These are phyloP conservation scores for Muscina levida DNA, from an alignment of 2,888 invertebrate species.

Conservation along the genomic window DNA sequence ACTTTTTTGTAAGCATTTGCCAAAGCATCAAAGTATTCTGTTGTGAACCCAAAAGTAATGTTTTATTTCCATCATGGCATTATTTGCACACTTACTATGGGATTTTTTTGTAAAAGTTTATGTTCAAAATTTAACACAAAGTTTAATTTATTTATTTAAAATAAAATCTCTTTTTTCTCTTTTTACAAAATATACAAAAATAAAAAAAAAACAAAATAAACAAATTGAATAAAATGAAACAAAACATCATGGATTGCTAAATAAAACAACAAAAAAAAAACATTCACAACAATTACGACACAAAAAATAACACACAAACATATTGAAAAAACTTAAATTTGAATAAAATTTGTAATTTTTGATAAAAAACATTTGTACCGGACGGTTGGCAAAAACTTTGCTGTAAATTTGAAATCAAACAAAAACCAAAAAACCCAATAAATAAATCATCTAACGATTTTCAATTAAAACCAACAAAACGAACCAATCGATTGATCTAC, in stretches of 20 bases:
- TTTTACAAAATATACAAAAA: constrained; percentile 22
- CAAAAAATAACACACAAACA: constrained; percentile 43
- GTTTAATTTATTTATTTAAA: constrained; percentile 1
- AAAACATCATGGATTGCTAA: constrained; percentile 45
- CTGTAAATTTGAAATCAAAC: constrained; percentile 24
- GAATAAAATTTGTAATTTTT: constrained; percentile 14
- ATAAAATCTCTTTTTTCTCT: constrained; percentile 17
- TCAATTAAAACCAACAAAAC: neutral
- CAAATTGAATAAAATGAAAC: constrained; percentile 7
- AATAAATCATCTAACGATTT: neutral
- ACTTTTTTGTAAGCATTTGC: constrained; percentile 7
- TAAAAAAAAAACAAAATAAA: constrained; percentile 11
- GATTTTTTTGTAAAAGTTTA: neutral
- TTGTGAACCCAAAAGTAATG: too few relatives aligned
- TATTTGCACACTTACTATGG: constrained; percentile 2
- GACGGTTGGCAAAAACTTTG: constrained; percentile 45
- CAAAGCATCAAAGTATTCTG: too few relatives aligned
- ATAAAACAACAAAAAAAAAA: constrained; percentile 29
- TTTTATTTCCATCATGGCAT: neutral
- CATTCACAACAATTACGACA: constrained; percentile 26
- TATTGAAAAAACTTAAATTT: constrained; percentile 20
- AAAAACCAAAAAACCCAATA: constrained; percentile 11
- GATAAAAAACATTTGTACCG: constrained; percentile 49
- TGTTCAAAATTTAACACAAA: too few relatives aligned
- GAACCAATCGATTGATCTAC: neutral